Percentiles rank a stretch among this genome's conserved stretches.
phyloP scores from a whole-genome alignment of 2,888 invertebrate genomes.

The Noctuana brunneofusca region DNA sequence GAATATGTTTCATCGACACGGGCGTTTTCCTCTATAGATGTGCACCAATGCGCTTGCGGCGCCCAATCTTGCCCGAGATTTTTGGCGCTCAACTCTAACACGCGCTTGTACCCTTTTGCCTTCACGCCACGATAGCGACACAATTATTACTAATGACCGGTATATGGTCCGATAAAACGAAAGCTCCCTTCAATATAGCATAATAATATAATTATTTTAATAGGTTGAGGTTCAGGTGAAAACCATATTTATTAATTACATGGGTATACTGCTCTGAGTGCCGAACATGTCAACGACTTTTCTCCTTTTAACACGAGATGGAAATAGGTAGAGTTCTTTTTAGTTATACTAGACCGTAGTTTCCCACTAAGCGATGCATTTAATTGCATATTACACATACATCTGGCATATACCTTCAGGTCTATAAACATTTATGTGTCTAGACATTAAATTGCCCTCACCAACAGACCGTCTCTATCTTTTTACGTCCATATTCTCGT shows the following conservation, averaged over 20 bases:
- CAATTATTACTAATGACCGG: constrained; percentile 13
- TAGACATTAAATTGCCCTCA: too few relatives aligned
- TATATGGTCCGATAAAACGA: neutral
- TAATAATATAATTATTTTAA: neutral
- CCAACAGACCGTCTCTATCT: too few relatives aligned
- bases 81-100: constrained; percentile 50
- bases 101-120: constrained; percentile 37
- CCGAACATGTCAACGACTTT: too few relatives aligned
- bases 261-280: too few relatives aligned
- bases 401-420: too few relatives aligned
- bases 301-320: too few relatives aligned
- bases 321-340: neutral
- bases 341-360: neutral
- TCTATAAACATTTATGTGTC: too few relatives aligned
- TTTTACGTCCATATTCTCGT: too few relatives aligned
- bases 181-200: neutral
- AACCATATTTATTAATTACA: too few relatives aligned
- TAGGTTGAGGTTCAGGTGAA: neutral
- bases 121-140: constrained; percentile 22
- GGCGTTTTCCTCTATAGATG: constrained; percentile 69
- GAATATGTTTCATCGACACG: constrained; percentile 74
- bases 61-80: constrained; percentile 53
- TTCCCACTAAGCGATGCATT: neutral
- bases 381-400: neutral
- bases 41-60: constrained; percentile 65